phyloP scores from a whole-genome alignment of 2,113 vertebrate genomes.

The Panthera tigris region DNA sequence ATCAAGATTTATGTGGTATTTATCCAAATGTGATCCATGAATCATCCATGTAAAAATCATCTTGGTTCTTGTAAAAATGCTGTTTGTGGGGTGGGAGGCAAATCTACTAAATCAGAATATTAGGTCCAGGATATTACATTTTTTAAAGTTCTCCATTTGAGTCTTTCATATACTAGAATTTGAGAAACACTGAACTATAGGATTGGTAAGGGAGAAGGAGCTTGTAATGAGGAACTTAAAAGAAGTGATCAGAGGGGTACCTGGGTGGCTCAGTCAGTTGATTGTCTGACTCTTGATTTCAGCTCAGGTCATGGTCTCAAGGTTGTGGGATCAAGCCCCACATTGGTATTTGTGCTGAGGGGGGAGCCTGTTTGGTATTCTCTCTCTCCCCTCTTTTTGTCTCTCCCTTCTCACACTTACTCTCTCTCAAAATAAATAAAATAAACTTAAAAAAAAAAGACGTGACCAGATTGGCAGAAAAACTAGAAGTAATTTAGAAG shows the following conservation, averaged over 20 bases:
- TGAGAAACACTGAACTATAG: neutral
- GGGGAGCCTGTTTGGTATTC: no score
- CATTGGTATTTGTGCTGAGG: no score
- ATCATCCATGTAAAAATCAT: neutral
- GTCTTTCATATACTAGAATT: neutral
- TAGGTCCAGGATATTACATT: neutral
- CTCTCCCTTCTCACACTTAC: no score
- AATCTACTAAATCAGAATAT: neutral
- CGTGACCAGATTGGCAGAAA: neutral
- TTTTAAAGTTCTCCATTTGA: neutral
- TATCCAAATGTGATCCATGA: neutral
- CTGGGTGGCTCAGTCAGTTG: no score
- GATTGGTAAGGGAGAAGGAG: neutral
- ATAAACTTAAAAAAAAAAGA: no score
- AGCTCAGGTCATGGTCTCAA: no score
- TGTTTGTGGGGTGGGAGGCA: neutral
- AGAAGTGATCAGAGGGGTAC: neutral
- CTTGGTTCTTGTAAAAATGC: neutral
- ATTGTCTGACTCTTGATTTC: no score
- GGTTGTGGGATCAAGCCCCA: no score
- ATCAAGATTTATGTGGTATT: neutral
- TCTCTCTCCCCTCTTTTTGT: no score
- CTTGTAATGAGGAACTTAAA: neutral
- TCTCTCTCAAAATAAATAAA: no score
- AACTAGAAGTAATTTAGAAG: neutral